Base-by-base conservation (phyloP, 92 coral and sea anemone genomes). In the Plumapathes pennacea region DNA sequence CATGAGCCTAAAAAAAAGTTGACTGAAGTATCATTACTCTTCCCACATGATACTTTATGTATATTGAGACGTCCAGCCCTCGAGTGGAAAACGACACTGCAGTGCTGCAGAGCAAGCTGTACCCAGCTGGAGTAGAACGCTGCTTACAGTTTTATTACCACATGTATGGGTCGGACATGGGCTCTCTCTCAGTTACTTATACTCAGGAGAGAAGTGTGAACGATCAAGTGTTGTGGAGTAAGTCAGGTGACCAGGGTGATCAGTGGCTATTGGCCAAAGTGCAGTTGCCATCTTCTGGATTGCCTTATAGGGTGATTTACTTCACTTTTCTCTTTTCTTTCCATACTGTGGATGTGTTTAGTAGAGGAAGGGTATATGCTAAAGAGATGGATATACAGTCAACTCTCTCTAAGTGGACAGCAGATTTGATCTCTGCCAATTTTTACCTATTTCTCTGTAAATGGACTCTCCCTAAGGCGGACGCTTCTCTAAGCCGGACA, bases 81-180 rank as follows among this genome's bases (percentile, higher is more conserved):
- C 90, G 95, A 4, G 9, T 29, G 2, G 24, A 25, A 17, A 87
- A 76, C 10, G 95, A 90, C 49, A 25, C 2, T 3, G 97, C 97
- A 23, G 38, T 75, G 28, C 51, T 90, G 10, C 79, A 69, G 46
- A 90, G 97, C 63, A 76, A 71, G 32, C 52, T 22, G 8, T 90
- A 64, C 63, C 65, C 78, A 7, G 63, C 73, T 5, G 18, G 68
- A 45, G 14, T n/a, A 0, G 70, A 75, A 23, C 86, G 85, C 18
- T 90, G 95, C 34, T 71, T 90, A 3, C 84, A 72, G 53, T 90
- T 90, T 49, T 86, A 69, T 51, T 87, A 86, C 66, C 97, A 90
- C 80, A 90, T 90, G 91, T 72, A 56, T 20, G 97, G 97, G 25
- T 34, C 34, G 0, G 42, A 74, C 54, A 86, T 87, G 38, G 90